Evolutionary conservation across 2,797 vertebrate species (phyloP).

Genomic region (Eulemur rubriventer): DNA sequence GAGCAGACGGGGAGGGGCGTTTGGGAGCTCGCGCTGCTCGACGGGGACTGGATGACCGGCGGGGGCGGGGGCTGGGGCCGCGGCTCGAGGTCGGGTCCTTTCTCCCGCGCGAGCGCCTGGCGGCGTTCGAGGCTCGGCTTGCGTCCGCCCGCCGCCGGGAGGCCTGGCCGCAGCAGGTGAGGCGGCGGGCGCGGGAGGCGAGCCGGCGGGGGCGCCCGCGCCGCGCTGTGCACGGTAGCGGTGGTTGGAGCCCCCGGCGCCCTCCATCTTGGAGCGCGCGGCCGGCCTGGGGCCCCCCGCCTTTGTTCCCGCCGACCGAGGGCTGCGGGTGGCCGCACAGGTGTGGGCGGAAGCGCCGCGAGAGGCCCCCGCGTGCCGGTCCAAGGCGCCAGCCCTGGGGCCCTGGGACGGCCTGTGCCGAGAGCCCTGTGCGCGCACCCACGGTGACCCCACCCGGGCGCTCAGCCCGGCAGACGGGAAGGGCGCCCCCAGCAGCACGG

Average conservation of each 20-base stretch:
- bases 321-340: neutral
- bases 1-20: neutral
- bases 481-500: too few relatives aligned
- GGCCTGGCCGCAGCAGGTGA: slow-evolving; percentile 26
- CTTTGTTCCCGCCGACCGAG: neutral
- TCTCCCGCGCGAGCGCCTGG: neutral
- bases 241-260: neutral
- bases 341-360: neutral
- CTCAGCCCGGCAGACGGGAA: neutral
- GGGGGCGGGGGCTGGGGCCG: rapidly evolving
- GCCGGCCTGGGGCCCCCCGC: neutral
- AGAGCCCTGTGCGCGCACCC: neutral
- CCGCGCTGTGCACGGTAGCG: neutral
- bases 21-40: neutral
- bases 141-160: neutral
- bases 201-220: slow-evolving; percentile 14
- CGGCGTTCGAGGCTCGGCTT: too few relatives aligned
- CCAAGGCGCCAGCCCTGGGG: neutral
- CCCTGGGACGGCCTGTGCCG: rapidly evolving
- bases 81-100: too few relatives aligned
- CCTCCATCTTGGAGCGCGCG: neutral
- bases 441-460: rapidly evolving
- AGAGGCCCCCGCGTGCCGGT: neutral
- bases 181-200: slow-evolving; percentile 24
- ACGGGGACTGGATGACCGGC: neutral